phyloP scores from a whole-genome alignment of 2,113 vertebrate genomes.

The Salvelinus fontinalis region DNA sequence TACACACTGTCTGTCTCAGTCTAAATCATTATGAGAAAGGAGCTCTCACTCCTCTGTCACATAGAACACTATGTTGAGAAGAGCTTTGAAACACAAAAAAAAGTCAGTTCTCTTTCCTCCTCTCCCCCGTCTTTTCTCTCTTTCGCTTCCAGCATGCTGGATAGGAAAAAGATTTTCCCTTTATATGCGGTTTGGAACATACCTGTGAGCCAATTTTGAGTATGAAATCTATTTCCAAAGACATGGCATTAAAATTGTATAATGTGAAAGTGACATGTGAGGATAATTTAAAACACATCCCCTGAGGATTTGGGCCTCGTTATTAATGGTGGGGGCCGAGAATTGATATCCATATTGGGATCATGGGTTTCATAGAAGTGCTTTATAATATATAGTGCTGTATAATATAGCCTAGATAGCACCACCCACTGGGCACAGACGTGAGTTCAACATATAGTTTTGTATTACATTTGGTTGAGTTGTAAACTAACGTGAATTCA shows the following conservation, averaged over 20 bases:
- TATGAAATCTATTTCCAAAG: constrained; percentile 32
- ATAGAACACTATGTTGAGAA: constrained; percentile 37
- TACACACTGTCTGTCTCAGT: constrained; percentile 15
- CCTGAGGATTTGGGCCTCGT: neutral
- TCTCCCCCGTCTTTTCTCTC: constrained; percentile 10
- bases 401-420: no score
- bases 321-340: neutral
- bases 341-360: no score
- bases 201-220: constrained; percentile 31
- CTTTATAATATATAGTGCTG: neutral
- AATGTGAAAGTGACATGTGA: constrained; percentile 17
- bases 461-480: no score
- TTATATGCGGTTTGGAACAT: constrained; percentile 37
- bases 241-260: constrained; percentile 13
- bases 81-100: constrained; percentile 8
- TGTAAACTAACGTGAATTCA: no score
- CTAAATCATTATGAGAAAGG: constrained; percentile 23
- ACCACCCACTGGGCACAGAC: no score
- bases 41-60: constrained; percentile 38
- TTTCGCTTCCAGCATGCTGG: constrained; percentile 12
- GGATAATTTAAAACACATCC: constrained; percentile 4
- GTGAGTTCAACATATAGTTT: no score
- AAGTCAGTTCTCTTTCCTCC: constrained; percentile 7
- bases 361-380: neutral
- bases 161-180: constrained; percentile 49